Evolutionary conservation across 2,797 vertebrate species (phyloP).

Genomic region (Remorina albescens): DNA sequence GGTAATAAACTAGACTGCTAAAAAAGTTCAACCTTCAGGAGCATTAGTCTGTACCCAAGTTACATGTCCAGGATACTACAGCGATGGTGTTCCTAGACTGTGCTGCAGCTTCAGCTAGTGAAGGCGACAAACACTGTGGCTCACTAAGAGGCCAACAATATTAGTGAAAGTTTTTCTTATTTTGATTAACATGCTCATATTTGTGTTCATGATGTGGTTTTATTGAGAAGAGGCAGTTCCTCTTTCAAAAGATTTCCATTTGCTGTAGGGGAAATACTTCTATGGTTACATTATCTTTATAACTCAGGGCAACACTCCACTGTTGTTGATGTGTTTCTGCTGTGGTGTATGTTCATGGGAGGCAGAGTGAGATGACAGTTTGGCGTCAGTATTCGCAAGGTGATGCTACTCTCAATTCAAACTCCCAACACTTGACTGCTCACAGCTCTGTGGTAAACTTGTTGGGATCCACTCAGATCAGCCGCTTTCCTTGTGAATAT

Average conservation of each 20-base stretch:
- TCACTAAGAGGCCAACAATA: too few species aligned
- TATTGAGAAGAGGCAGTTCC: neutral
- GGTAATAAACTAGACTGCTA: slow-evolving; percentile 83
- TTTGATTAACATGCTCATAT: neutral
- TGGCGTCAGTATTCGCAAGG: slow-evolving; percentile 59
- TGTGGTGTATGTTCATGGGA: slow-evolving; percentile 9
- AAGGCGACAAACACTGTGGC: neutral
- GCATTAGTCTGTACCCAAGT: neutral
- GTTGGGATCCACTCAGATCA: slow-evolving; percentile 2
- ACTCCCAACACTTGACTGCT: slow-evolving; percentile 37
- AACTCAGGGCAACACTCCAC: neutral
- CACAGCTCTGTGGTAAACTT: slow-evolving; percentile 23
- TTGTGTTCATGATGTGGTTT: neutral
- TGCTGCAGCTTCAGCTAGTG: neutral
- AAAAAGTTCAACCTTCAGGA: slow-evolving; percentile 37
- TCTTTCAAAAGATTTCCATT: too few species aligned
- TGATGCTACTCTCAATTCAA: slow-evolving; percentile 38
- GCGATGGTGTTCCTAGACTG: neutral
- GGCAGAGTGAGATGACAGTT: slow-evolving; percentile 50
- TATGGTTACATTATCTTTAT: slow-evolving; percentile 15
- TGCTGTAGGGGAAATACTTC: slow-evolving; percentile 9
- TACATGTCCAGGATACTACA: neutral
- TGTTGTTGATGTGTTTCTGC: slow-evolving; percentile 4
- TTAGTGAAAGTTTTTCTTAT: neutral
- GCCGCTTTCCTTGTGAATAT: neutral